Conservation (phyloP, 1,140 invertebrate genomes). For the Tetragonula clypearis region DNA sequence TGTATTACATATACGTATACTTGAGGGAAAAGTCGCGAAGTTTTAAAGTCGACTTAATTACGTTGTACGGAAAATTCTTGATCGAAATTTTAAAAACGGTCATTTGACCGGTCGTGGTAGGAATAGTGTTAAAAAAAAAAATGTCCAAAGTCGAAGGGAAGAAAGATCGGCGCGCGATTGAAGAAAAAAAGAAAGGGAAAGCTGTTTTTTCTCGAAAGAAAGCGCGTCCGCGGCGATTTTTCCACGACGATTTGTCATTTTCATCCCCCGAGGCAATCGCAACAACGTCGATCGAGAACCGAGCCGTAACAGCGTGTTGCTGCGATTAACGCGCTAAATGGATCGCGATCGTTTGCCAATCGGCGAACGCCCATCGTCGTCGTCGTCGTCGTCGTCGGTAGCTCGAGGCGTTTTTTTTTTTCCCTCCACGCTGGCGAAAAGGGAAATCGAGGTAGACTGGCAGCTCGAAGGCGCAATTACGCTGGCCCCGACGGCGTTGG, state of each 20-base stretch:
- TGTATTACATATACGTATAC: too few species aligned
- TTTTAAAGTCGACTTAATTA: too few species aligned
- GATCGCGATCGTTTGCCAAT: not conserved
- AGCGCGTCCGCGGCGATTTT: not conserved
- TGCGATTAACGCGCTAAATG: conserved; percentile 33
- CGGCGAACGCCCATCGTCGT: not conserved
- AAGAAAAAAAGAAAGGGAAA: too few species aligned
- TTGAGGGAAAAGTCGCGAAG: too few species aligned
- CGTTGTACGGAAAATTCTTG: too few species aligned
- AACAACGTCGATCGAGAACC: not conserved
- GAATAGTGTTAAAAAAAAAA: too few species aligned
- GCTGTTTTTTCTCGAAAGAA: not conserved
- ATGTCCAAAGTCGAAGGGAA: too few species aligned
- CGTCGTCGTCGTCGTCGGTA: too few species aligned
- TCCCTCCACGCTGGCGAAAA: conserved; percentile 1
- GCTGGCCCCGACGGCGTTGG: conserved; percentile 19
- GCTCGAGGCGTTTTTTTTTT: not conserved
- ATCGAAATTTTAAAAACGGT: too few species aligned
- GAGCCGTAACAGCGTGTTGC: conserved; percentile 1
- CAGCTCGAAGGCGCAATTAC: conserved; percentile 23
- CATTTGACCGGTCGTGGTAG: too few species aligned
- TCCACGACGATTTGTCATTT: not conserved
- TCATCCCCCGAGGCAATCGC: not conserved
- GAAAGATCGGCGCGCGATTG: too few species aligned
- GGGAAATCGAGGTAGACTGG: conserved; percentile 27